Base-by-base conservation (phyloP, 2,797 vertebrate species). In the Pogoniulus pusillus region DNA sequence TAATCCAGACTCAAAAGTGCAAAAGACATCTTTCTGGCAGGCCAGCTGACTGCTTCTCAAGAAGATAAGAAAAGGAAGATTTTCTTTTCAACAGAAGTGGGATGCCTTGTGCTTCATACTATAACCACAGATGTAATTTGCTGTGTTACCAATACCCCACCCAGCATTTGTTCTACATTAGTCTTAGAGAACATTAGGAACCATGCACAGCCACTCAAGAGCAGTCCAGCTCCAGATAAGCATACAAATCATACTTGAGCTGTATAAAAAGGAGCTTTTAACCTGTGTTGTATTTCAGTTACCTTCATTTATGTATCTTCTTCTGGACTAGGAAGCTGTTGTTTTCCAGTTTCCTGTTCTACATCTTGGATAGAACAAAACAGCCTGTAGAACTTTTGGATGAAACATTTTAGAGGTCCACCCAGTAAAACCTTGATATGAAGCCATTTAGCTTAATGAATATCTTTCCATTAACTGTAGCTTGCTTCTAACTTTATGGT, bases 321-420 rank as follows among this genome's bases (percentile, higher is more conserved):
- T 95, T 45, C 71, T 77, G 34, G 34, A 86, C 78, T 88, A 49
- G 58, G 80, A 80, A 65, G 18, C 74, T 69, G 79, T 84, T 96
- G 81, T 95, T 77, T 93, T 72, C 78, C 80, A 82, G 65, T 71
- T 92, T 95, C 92, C 91, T 93, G 93, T 75, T 45, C 81, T 69
- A 60, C 58, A 68, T 49, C 64, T n/a, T 75, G 18, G 69, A 23
- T 43, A 76, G 34, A 88, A 75, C 65, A 82, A 93, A 92, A 95
- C 88, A 86, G 60, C 39, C 75, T 75, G 54, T 51, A 94, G 83
- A 84, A 72, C 69, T 94, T 74, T 47, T 78, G 69, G 55, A 92
- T 90, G 81, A 93, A 93, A 78, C 80, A 89, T 92, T 91, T 89
- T 66, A 91, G 47, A 92, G 75, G 17, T 93, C 51, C 66, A 26